Base-by-base conservation (phyloP, 2,113 vertebrate genomes). In the Sceloporus undulatus region DNA sequence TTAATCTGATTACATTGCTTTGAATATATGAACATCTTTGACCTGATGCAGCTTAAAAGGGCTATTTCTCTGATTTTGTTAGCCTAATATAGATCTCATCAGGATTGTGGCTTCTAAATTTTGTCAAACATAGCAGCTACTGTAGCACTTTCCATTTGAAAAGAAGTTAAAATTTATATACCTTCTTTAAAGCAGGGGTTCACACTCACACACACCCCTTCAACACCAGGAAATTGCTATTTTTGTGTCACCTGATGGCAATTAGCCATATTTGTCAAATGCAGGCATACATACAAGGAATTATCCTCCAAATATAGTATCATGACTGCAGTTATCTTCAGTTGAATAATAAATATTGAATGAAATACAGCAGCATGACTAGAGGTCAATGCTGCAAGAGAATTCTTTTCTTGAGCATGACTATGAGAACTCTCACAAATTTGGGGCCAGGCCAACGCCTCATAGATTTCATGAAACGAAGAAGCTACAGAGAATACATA, bases 321-420 rank as follows among this genome's bases (percentile, higher is more conserved):
- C n/a, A 76, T 73, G 83, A 38, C 34, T 23, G 9, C 29, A 40
- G 40, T 65, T 54, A 85, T 34, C 54, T 76, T 85, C 76, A 16
- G 18, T 42, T 42, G 23, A 75, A 75, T 85, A 74, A 62, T 75
- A 38, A 75, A 62, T 54, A 29, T 75, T 85, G 21, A 38, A 62
- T 85, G 71, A 85, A 85, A 85, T 75, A 85, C 83, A 75, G 48
- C 38, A 75, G 54, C 52, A 25, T 75, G 54, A 5, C 16, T 59
- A 21, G 52, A 62, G 29, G 59, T 8, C n/a, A 9, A 56, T 56
- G 59, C 56, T 34, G 34, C n/a, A 62, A 34, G 73, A 21, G 27
- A 25, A 42, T 10, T 54, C 27, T 16, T 76, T 14, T 34, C 71
- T 65, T 40, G 56, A 85, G 73, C n/a, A 76, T 18, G 23, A 52